Conservation (phyloP, 2,797 vertebrate genomes). For the Spinus olivaceus region DNA sequence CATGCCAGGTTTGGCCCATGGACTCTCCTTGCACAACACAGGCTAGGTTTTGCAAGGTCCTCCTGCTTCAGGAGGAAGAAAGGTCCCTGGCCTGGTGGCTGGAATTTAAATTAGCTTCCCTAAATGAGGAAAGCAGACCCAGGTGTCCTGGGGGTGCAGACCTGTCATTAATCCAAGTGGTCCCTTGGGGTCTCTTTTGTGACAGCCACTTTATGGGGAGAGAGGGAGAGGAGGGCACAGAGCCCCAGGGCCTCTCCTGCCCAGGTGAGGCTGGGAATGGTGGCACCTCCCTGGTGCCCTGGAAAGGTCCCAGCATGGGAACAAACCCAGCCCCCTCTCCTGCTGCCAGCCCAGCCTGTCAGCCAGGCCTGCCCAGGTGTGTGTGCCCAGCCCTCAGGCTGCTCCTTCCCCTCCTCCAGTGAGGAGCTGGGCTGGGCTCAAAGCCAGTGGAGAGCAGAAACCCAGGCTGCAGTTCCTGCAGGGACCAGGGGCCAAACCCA, state of each 20-base stretch:
- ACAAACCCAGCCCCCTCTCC: background rate
- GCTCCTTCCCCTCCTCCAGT: background rate
- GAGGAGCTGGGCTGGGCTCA: background rate
- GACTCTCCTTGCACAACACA: background rate
- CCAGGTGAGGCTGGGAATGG: background rate
- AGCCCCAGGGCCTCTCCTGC: background rate
- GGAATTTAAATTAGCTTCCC: conserved; percentile 26
- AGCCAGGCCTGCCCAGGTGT: background rate
- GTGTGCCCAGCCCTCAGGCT: background rate
- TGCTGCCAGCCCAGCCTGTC: background rate
- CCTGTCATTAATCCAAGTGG: background rate
- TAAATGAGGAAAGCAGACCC: conserved; percentile 33
- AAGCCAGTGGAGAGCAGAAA: background rate
- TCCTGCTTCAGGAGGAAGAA: background rate
- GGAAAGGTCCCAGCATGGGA: background rate
- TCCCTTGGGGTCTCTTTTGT: background rate
- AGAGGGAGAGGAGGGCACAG: background rate
- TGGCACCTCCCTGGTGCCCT: background rate
- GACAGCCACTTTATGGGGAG: background rate
- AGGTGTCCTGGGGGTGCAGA: background rate
- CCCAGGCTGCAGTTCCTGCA: background rate
- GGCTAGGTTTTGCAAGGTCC: background rate
- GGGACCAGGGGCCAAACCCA: background rate
- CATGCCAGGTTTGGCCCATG: background rate
- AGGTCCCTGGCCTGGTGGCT: background rate